Evolutionary conservation across 2,888 invertebrate species (phyloP), one percentile per base, ranked within the genome.

Genomic region (Lithophane semibrunnea): DNA sequence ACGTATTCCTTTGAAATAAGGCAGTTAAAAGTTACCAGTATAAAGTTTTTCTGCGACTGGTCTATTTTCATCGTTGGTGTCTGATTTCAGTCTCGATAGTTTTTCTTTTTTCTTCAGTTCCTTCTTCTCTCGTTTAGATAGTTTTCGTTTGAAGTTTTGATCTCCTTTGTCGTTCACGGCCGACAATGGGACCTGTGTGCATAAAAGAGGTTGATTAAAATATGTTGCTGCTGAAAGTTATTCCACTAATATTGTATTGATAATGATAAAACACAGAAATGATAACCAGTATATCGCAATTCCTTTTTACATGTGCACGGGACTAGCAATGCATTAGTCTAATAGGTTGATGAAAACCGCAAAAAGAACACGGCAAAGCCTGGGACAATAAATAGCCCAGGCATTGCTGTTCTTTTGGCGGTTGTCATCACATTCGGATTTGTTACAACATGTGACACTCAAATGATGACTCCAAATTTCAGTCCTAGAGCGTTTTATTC

Each of bases 71-170:
- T 97, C 97, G 75, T 96, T 96, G 1, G 97, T 95, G 90, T 98
- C 97, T 68, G 98, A 98, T 95, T 98, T 98, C 88, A 98, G 95
- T 92, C 98, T 97, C 66, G 98, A 98, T 83, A 98, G 94, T 95
- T 99, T 99, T 91, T 99, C 99, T 93, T 99, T 98, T 94, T 99
- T 99, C 95, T 99, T 99, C 93, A 99, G 97, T 94, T 99, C 99
- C 93, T 99, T 99, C 96, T 99, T 99, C 95, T 99, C 99, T 69
- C 99, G 97, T 97, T 99, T 99, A 70, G 99, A 99, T 89, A 99
- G 97, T 97, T 99, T 99, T 92, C 99, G 97, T 92, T 99, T 98
- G 93, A 99, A 99, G 93, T 98, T 98, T 85, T 98, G 97, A 88
- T 98, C 98, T 82, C 98, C 97, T 90, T 98, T 98, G 92, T 98